Conservation (phyloP, 2,888 invertebrate genomes). For the Ischnura elegans region DNA sequence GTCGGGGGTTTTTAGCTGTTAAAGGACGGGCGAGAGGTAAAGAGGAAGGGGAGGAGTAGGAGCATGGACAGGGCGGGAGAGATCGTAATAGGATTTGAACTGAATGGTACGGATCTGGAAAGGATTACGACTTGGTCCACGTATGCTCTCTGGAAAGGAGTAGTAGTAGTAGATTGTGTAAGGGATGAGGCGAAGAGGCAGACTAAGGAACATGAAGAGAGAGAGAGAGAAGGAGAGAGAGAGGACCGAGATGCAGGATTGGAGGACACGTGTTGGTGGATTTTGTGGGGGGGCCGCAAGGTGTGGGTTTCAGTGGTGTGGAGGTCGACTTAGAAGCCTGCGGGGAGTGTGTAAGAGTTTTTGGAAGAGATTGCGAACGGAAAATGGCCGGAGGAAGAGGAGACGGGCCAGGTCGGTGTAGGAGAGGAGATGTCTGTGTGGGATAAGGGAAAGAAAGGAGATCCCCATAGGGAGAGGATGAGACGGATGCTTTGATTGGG, state of each 20-base stretch:
- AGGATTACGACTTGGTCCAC: slow-evolving; percentile 47
- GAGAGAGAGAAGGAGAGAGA: neutral
- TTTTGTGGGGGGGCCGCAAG: neutral
- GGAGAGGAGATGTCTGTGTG: neutral
- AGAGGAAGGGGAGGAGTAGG: slow-evolving; percentile 62
- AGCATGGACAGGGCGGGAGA: slow-evolving; percentile 71
- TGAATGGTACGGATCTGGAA: slow-evolving; percentile 38
- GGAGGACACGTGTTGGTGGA: neutral
- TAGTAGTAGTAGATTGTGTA: slow-evolving; percentile 69
- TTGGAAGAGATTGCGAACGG: neutral
- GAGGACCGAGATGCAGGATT: too few species aligned
- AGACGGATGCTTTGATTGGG: slow-evolving; percentile 26
- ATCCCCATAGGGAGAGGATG: neutral
- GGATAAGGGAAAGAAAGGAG: slow-evolving; percentile 3
- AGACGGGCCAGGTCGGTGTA: neutral
- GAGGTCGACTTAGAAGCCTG: neutral
- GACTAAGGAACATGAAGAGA: neutral
- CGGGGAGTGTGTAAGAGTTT: neutral
- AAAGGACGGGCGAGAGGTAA: slow-evolving; percentile 77
- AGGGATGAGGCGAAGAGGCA: slow-evolving; percentile 68
- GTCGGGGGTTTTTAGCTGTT: slow-evolving; percentile 74
- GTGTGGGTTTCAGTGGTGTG: slow-evolving; percentile 1
- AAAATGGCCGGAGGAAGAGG: neutral
- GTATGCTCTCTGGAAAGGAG: slow-evolving; percentile 49
- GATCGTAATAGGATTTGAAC: slow-evolving; percentile 75